A percentile compares a stretch with the other conserved stretches of the same genome.
Conservation (phyloP, 2,113 vertebrate species). For the Arizona elegans region DNA sequence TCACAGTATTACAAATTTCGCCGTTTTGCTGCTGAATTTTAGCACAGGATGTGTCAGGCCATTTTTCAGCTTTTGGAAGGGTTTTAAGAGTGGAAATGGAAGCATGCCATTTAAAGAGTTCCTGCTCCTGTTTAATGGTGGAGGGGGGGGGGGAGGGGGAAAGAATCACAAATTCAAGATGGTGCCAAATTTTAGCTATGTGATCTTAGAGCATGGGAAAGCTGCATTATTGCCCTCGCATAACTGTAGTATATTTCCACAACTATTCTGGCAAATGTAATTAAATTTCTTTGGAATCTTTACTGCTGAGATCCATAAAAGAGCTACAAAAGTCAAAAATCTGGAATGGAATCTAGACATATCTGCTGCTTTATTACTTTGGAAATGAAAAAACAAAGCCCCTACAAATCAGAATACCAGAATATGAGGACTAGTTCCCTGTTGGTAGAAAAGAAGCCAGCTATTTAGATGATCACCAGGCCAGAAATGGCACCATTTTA, state of each 20-base stretch:
- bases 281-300: background rate
- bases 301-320: background rate
- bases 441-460: background rate
- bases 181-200: background rate
- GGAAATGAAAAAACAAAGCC: background rate
- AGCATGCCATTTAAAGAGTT: background rate
- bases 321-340: background rate
- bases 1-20: background rate
- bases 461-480: background rate
- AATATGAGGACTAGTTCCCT: background rate
- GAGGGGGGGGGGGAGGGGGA: accelerated
- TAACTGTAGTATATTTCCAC: background rate
- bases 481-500: background rate
- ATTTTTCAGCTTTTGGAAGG: background rate
- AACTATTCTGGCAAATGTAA: background rate
- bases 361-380: background rate
- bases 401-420: background rate
- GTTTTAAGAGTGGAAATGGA: background rate
- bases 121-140: background rate
- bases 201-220: background rate
- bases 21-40: background rate
- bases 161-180: background rate
- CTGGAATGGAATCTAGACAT: background rate
- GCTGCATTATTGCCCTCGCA: background rate
- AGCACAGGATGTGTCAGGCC: background rate